Base-by-base conservation (phyloP, 2,888 invertebrate species). In the Cecidostiba fungosa region DNA sequence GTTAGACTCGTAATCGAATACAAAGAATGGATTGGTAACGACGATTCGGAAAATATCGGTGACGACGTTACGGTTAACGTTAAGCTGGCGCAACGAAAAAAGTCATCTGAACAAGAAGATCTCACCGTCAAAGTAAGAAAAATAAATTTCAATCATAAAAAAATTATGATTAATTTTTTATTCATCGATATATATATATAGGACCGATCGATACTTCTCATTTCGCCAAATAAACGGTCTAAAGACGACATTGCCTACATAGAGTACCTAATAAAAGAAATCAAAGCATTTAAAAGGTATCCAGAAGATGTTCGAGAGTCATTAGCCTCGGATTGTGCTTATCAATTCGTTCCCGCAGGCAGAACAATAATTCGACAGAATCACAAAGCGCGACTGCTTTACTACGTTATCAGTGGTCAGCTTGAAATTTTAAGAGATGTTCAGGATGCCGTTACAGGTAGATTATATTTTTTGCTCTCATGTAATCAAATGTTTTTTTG, bases 341-440 rank as follows among this genome's bases (percentile, higher is more conserved):
- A 96, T 92, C 94, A 94, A 88, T 96, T 95, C 89, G 95, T 95
- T 85, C 93, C 94, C 0, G 94, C 95, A 0, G 95, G 94, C 0
- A 94, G 96, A 1, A 93, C 94, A 0, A 94, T 97, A 73, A 95
- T 96, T 0, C 95, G 95, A 16, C 95, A 96, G 90, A 94, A 95
- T 16, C 95, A 95, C 82, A 92, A 93, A 3, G 95, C 96, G 0
- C 93, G 94, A 82, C 95, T 95, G 0, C 90, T 96, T 74, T 96
- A 96, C 91, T 96, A 96, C 91, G 94, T 97, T 74, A 92, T 96
- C 6, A 94, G 94, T 0, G 97, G 97, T 3, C 94, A 95, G 90
- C 93, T 95, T 14, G 90, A 90, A 10, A 94, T 96, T 82, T 94
- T 94, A 72, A 95, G 94, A 84, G 92, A 93, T 89, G 90, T 94